Percentiles rank a stretch among this genome's conserved stretches.
Conservation (phyloP, 2,113 vertebrate species). For the Burhinus bistriatus region DNA sequence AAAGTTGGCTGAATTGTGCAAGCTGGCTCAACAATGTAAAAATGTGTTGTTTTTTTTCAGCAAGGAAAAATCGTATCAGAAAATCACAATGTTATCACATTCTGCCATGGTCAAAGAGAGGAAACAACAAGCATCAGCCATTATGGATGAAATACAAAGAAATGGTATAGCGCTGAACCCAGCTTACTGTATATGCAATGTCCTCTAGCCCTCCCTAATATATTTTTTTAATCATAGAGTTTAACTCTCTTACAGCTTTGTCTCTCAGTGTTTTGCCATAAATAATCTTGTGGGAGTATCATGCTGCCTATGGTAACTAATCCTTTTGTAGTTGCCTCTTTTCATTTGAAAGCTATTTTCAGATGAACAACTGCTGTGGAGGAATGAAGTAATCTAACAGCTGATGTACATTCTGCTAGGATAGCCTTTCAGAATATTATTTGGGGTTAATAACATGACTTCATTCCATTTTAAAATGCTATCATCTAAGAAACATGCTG, state of each 20-base stretch:
- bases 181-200: background rate
- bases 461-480: conserved; percentile 45
- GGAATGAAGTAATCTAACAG: conserved; percentile 84
- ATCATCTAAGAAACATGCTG: background rate
- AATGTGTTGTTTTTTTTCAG: conserved; percentile 72
- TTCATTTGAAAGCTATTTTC: conserved; percentile 89
- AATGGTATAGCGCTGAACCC: conserved; percentile 77
- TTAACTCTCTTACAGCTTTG: conserved; percentile 55
- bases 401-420: conserved; percentile 85
- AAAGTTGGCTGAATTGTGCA: background rate
- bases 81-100: conserved; percentile 82
- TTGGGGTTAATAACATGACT: conserved; percentile 70
- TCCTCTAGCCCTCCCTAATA: background rate
- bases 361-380: conserved; percentile 84
- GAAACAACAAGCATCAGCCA: conserved; percentile 89
- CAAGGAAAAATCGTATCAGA: conserved; percentile 46
- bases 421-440: conserved; percentile 75
- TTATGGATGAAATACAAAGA: conserved; percentile 89
- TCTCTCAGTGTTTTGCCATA: conserved; percentile 71
- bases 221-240: conserved; percentile 50
- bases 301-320: conserved; percentile 80
- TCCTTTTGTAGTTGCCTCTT: conserved; percentile 86
- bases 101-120: conserved; percentile 84
- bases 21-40: conserved; percentile 23
- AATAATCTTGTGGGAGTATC: conserved; percentile 78